Base-by-base conservation (phyloP, 2,888 invertebrate genomes). In the Fragum sueziense region DNA sequence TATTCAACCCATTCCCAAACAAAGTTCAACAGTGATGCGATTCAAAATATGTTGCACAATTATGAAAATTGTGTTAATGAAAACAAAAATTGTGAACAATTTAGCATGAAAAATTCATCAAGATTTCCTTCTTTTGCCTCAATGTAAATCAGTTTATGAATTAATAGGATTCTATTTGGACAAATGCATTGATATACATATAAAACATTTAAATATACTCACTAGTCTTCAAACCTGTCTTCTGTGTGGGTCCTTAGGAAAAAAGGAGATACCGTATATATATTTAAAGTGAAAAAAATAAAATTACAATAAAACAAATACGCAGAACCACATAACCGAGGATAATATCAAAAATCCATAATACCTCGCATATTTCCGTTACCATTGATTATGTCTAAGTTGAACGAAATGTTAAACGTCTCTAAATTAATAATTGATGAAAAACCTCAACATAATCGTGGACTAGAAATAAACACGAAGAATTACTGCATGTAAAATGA, bases 201-300 rank as follows among this genome's bases (percentile, higher is more conserved):
- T 1, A 9, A 57, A 25, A 2, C 1, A 2, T 1, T 14, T 2
- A n/a, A 1, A 14, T 14, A 3, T 27, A 57, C 27, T 27, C 27
- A 57, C 29, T 9, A 17, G 7, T 11, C 27, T 29, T 25, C 22
- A n/a, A 6, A 17, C 65, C 65, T 17, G 65, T 4, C 27, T 65
- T 65, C 47, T 65, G 37, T 22, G 65, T 65, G 17, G 65, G 65
- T n/a, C 65, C 65, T 65, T 4, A 65, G 31, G 31, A 31, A 1
- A 31, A 2, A 31, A 54, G n/a, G n/a, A n/a, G n/a, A n/a, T n/a
- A n/a, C n/a, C n/a, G n/a, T 54, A 61, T 29, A 31, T 31, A 61
- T 20, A n/a, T 54, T 22, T n/a, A n/a, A 65, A 65, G 17, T 0
- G n/a, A 3, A 37, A 59, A 14, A n/a, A 54, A 54, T 6, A 37